Percentiles rank a stretch among this genome's conserved stretches.
phyloP scores from a whole-genome alignment of 2,888 invertebrate genomes.

The Pollenia griseotomentosa region DNA sequence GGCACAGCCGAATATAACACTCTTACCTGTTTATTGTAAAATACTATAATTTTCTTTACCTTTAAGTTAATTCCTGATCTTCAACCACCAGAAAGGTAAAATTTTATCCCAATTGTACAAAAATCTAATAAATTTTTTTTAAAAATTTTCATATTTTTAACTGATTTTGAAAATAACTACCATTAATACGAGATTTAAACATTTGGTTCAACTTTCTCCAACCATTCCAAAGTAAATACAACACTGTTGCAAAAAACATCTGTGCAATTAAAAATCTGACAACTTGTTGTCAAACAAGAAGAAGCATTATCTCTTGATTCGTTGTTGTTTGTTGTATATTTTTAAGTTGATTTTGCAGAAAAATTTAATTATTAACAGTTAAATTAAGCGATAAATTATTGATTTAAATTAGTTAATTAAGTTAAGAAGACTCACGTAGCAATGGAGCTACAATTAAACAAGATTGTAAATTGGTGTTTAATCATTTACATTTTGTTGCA shows the following conservation, averaged over 20 bases:
- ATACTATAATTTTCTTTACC: no score
- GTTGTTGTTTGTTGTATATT: constrained; percentile 64
- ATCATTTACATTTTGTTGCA: constrained; percentile 56
- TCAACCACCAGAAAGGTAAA: no score
- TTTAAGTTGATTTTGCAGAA: constrained; percentile 60
- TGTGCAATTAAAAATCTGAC: constrained; percentile 49
- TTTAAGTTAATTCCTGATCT: no score
- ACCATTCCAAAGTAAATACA: constrained; percentile 24
- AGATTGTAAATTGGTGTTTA: constrained; percentile 51
- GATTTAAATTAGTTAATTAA: constrained; percentile 40
- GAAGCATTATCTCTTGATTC: constrained; percentile 49
- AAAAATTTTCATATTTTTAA: background rate
- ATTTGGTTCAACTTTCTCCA: background rate
- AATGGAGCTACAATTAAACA: constrained; percentile 66
- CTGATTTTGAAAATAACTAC: no score
- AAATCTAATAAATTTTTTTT: background rate
- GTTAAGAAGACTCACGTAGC: constrained; percentile 28
- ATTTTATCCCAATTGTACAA: no score
- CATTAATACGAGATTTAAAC: no score
- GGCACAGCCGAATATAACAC: no score
- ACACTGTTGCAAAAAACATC: constrained; percentile 29
- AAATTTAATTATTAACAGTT: constrained; percentile 40
- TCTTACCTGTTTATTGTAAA: no score
- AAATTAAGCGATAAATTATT: constrained; percentile 44
- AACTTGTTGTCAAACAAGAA: constrained; percentile 68